Evolutionary conservation across 30 jellyfish, hydroid and myxozoan species (phyloP).

Genomic region (Chironex yamaguchii): DNA sequence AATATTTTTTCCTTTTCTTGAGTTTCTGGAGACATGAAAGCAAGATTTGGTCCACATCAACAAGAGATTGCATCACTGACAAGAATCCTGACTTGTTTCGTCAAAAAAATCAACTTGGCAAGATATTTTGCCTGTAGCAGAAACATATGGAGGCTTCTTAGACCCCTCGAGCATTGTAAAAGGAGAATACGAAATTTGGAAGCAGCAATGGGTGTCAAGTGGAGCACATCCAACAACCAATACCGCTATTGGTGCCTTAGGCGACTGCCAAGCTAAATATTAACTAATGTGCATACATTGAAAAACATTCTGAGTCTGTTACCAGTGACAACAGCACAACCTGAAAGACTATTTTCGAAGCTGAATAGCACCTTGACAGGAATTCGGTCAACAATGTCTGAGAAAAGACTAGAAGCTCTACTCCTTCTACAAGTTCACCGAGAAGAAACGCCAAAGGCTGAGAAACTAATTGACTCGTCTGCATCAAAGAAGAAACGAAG

Average conservation of each 20-base stretch:
- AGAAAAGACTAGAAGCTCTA: constrained; percentile 7
- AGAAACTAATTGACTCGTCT: constrained; percentile 5
- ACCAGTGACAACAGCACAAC: constrained; percentile 34
- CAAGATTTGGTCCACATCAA: constrained; percentile 19
- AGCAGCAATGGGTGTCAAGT: constrained; percentile 21
- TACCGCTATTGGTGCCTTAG: constrained; percentile 16
- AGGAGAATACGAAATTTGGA: constrained; percentile 18
- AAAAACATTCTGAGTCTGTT: constrained; percentile 1
- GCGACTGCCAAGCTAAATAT: constrained; percentile 7
- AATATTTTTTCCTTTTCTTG: not conserved
- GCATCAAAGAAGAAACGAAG: not conserved
- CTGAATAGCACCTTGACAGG: constrained; percentile 23
- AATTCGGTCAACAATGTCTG: constrained; percentile 19
- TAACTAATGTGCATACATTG: not conserved
- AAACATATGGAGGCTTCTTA: too few species aligned
- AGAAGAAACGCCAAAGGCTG: not conserved
- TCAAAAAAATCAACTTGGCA: too few species aligned
- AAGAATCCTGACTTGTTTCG: too few species aligned
- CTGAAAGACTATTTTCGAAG: constrained; percentile 18
- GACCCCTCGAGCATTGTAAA: constrained; percentile 1
- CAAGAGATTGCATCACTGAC: not conserved
- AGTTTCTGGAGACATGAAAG: constrained; percentile 2
- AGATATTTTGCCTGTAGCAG: too few species aligned
- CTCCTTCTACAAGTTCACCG: constrained; percentile 17
- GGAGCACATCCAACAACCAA: constrained; percentile 8